phyloP scores from a whole-genome alignment of 2,113 vertebrate species.

The Podarcis raffonei region DNA sequence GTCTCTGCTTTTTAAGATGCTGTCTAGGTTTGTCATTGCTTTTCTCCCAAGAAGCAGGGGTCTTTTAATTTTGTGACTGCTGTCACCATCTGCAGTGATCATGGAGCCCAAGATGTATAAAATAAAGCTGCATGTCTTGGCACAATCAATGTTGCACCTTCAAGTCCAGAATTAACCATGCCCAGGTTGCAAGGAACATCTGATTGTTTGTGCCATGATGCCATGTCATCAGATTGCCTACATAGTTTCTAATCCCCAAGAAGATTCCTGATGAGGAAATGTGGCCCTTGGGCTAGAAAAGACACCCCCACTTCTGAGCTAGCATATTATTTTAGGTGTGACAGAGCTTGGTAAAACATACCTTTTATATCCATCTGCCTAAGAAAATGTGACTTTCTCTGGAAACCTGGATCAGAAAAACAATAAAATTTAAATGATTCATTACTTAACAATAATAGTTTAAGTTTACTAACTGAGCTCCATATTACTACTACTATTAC shows the following conservation, averaged over 20 bases:
- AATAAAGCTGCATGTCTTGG: too few species aligned
- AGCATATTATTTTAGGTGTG: background rate
- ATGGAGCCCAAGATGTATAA: too few species aligned
- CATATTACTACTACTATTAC: slow-evolving; percentile 50
- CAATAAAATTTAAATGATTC: background rate
- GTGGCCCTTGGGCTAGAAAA: background rate
- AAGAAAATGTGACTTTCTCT: slow-evolving; percentile 4
- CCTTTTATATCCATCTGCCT: background rate
- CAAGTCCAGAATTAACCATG: background rate
- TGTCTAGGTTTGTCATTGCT: too few species aligned
- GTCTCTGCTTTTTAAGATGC: too few species aligned
- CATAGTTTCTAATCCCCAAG: background rate
- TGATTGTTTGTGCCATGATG: background rate
- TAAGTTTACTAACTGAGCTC: background rate
- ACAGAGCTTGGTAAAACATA: background rate
- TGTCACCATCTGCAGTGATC: too few species aligned
- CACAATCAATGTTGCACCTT: background rate
- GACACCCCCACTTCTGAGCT: too few species aligned
- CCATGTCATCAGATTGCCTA: background rate
- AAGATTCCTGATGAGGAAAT: too few species aligned
- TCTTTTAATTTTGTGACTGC: too few species aligned
- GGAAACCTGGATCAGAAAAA: too few species aligned
- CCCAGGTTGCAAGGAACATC: too few species aligned
- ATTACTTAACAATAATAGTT: background rate
- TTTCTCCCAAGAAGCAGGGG: too few species aligned